Evolutionary conservation across 2,797 vertebrate genomes (phyloP), one percentile per base, ranked within the genome.

Genomic region (Garrulus glandarius): DNA sequence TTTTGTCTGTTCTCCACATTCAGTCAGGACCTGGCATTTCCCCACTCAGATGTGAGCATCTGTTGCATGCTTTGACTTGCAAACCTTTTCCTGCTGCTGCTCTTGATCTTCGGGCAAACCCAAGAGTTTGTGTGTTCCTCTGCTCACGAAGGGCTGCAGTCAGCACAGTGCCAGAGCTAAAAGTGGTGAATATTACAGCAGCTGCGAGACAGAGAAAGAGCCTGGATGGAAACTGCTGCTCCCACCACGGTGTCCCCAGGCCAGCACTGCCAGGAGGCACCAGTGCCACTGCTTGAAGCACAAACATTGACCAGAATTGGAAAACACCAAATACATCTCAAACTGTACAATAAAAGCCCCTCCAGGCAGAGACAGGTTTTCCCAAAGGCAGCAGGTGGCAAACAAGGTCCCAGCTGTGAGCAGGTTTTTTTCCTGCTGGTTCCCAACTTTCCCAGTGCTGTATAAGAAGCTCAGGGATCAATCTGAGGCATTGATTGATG

Each of bases 1-100:
- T 89, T 84, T 41, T 67, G 24, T 59, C 74, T 70, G 27, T 6
- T 88, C 65, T 71, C 64, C 60, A 13, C 30, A 29, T 16, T 65
- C 87, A 89, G 19, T 22, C 70, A 79, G 39, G 90, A 34, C 68
- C 79, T 49, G 76, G 65, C 79, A 37, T 30, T 80, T 87, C 68
- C 32, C 63, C 59, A 34, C 64, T 89, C 52, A 9, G 26, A 34
- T 69, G 52, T 63, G 85, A 86, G 47, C 43, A 63, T 34, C 50
- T n/a, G 36, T 50, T 44, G 36, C 93, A 11, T 37, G 92, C 65
- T 96, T 93, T 87, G 69, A 87, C 92, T 83, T 87, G 90, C 64
- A 83, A 44, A 75, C 27, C 41, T 59, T 85, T 32, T 46, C 43
- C 56, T 80, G 36, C 46, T 65, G 70, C 63, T 20, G 26, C 55